Evolutionary conservation across 2,797 vertebrate genomes (phyloP), one percentile per base, ranked within the genome.

Genomic region (Sebastes trivittatus): DNA sequence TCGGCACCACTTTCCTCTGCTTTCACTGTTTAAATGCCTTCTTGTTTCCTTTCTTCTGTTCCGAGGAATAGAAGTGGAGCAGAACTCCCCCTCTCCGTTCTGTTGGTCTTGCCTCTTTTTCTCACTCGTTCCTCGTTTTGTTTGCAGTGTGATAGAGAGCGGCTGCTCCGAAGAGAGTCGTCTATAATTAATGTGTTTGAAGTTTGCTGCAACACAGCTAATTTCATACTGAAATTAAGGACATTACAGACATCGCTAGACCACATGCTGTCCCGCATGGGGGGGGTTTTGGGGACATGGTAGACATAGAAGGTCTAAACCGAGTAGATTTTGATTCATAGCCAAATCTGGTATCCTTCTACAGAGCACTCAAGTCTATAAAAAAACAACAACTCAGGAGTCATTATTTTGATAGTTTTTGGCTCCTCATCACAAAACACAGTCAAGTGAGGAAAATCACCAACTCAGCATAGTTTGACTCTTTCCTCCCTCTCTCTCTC

Each of bases 171-270:
- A 77, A 83, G 87, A 94, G 80, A 77, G 52, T 65, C 58, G 10
- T 92, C 90, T 92, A 87, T 95, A 93, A 95, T 95, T 92, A 92
- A 94, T 88, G 88, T 90, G 87, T 93, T 91, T 95, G 88, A 93
- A 92, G 87, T 93, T 90, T 91, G 81, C 87, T 74, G 88, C 92
- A 92, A 87, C 81, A 88, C 82, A 76, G 85, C 83, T 91, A 78
- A 93, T 93, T 94, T 93, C 81, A 85, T 79, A 86, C 86, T 64
- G n/a, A 85, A 93, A 94, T 94, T 86, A 93, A 90, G 88, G 83
- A 34, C 85, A 86, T 93, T 85, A 86, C 76, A 84, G 78, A 84
- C 87, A 77, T 64, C n/a, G 20, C 80, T 59, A 74, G 76, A 86
- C 86, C 82, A 34, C 87, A 88, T 75, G 89, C 84, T 83, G 82